Base-by-base conservation (phyloP, 2,797 vertebrate genomes). In the Aplochiton taeniatus region DNA sequence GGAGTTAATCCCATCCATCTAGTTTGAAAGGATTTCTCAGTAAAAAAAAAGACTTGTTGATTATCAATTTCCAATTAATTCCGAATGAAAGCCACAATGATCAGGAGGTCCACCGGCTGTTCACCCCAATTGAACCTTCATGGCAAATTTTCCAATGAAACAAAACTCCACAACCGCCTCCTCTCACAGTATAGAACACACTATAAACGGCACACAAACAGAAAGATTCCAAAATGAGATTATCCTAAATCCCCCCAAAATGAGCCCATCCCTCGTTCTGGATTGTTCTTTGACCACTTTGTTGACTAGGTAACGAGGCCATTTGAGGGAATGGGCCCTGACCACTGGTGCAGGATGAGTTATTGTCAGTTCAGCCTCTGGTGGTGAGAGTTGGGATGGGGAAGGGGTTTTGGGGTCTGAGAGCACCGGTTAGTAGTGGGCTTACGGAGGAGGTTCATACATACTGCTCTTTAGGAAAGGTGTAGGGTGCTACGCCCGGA, bases 381-480 rank as follows among this genome's bases (percentile, higher is more conserved):
- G 43, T 4, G 48, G 11, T 14, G 11, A 31, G 31, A 51, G 20
- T 13, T 44, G 41, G 8, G 17, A 44, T 3, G 17, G n/a, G 7
- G 4, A 19, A 8, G 11, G 58, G 45, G 11, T 0, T n/a, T 50
- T n/a, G 4, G 9, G 13, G 17, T 11, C 1, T 43, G 42, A 7
- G 47, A 42, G 47, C 31, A 11, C 12, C 1, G 18, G 16, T 10
- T 8, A 49, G 17, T 42, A 19, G 16, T 9, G 44, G n/a, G 19
- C 11, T 8, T 47, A 13, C 16, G 41, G 45, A n/a, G 14, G 4
- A 11, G 11, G 6, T 66, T 91, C 81, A 95, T 65, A 96, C 93
- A 4, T 95, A 95, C 84, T 95, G 95, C 86, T 94, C 92, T 85
- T 94, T 92, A 42, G 91, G 92, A 74, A 92, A 95, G 63, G 93